These are phyloP conservation scores for Temnothorax rugatulus DNA, from an alignment of 2,888 invertebrate genomes.

Conservation along the genomic window DNA sequence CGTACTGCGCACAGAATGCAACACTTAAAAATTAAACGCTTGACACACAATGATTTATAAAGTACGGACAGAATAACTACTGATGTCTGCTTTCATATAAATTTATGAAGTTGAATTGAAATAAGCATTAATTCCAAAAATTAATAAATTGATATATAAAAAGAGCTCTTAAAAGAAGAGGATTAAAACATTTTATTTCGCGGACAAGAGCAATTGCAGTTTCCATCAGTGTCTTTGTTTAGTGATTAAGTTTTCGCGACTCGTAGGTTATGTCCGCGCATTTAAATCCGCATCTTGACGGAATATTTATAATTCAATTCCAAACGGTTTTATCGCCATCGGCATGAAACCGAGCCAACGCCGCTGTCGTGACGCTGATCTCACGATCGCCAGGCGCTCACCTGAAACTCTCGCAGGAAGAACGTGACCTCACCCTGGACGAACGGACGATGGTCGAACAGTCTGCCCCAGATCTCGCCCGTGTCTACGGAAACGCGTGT, in stretches of 20 bases:
- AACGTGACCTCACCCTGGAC: conserved; percentile 94
- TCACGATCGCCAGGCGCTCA: conserved; percentile 82
- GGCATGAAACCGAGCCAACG: neutral
- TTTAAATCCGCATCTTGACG: neutral
- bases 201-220: neutral
- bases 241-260: neutral
- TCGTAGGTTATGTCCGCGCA: neutral
- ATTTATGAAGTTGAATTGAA: neutral
- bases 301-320: neutral
- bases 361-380: neutral
- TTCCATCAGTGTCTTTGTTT: neutral
- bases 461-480: conserved; percentile 93
- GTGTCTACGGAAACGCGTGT: conserved; percentile 88
- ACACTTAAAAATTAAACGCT: neutral
- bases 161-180: neutral
- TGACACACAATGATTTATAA: neutral
- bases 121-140: neutral
- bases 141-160: neutral
- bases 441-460: conserved; percentile 95
- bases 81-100: neutral
- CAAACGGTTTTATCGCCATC: neutral
- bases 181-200: neutral
- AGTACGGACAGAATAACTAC: neutral
- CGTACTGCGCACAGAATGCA: neutral
- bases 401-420: conserved; percentile 95